Conservation (phyloP, 2,113 vertebrate species). For the Salvator merianae region DNA sequence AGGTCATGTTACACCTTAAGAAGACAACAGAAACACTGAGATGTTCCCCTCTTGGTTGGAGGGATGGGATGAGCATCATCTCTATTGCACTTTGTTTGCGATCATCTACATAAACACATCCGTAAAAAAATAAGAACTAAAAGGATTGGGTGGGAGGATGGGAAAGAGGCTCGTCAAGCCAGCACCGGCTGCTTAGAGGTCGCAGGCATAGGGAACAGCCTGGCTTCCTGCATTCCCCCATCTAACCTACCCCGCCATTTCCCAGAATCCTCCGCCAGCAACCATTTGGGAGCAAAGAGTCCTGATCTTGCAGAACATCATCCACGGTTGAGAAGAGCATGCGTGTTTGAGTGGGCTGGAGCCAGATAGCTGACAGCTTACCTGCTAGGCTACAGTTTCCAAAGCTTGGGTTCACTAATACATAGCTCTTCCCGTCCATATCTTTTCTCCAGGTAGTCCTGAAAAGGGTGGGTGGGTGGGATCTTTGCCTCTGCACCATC, state of each 20-base stretch:
- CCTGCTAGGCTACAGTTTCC: background rate
- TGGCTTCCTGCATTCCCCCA: constrained; percentile 7
- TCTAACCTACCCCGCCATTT: constrained; percentile 13
- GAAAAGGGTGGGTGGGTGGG: background rate
- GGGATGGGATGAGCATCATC: constrained; percentile 24
- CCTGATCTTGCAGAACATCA: constrained; percentile 1
- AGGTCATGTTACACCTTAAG: constrained; percentile 45
- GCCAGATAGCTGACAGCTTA: background rate
- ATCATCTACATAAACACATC: constrained; percentile 57
- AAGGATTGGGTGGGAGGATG: constrained; percentile 44
- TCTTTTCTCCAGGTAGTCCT: background rate
- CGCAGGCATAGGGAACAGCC: background rate
- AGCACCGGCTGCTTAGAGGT: constrained; percentile 7
- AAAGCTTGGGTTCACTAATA: background rate
- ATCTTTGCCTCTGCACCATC: background rate
- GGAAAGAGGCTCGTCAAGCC: constrained; percentile 46
- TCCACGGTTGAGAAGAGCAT: fast-evolving
- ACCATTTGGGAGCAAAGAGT: background rate
- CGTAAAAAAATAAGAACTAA: constrained; percentile 72
- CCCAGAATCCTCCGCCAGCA: background rate
- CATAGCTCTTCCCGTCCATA: background rate
- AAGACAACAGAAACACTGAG: constrained; percentile 58
- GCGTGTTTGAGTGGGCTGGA: background rate
- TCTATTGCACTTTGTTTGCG: constrained; percentile 71
- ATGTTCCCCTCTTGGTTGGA: constrained; percentile 42